These are phyloP conservation scores for Phoenoteleia sp. DNA, from an alignment of 2,888 invertebrate species.

Conservation along the genomic window DNA sequence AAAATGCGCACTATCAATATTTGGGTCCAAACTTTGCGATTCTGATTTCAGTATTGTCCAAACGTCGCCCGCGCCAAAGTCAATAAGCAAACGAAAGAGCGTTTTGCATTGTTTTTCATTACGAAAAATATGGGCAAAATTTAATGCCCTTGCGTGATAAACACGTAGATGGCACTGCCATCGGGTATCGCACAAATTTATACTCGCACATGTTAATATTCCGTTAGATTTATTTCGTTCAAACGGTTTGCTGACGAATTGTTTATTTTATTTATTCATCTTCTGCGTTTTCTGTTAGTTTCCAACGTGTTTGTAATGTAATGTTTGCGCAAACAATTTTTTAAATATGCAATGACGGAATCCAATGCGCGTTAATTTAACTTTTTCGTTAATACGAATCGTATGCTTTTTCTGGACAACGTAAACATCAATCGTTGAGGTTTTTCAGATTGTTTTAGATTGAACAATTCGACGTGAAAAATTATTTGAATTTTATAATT, in stretches of 20 bases:
- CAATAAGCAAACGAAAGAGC: background rate
- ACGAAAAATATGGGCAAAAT: background rate
- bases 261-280: background rate
- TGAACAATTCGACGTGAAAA: too few relatives aligned
- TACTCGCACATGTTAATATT: background rate
- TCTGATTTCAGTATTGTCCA: conserved; percentile 9
- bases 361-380: too few relatives aligned
- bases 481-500: too few relatives aligned
- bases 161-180: background rate
- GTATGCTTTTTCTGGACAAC: too few relatives aligned
- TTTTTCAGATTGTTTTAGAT: too few relatives aligned
- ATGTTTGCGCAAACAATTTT: too few relatives aligned
- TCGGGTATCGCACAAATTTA: background rate
- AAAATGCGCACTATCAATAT: conserved; percentile 2
- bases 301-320: too few relatives aligned
- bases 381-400: too few relatives aligned
- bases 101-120: background rate
- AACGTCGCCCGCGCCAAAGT: background rate
- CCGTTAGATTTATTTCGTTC: background rate
- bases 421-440: too few relatives aligned
- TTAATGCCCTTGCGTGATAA: background rate
- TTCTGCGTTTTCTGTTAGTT: too few relatives aligned
- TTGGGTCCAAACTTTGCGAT: conserved; percentile 16
- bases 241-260: background rate
- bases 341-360: too few relatives aligned